phyloP scores from a whole-genome alignment of 2,888 invertebrate genomes.

The Saturnia japonica region DNA sequence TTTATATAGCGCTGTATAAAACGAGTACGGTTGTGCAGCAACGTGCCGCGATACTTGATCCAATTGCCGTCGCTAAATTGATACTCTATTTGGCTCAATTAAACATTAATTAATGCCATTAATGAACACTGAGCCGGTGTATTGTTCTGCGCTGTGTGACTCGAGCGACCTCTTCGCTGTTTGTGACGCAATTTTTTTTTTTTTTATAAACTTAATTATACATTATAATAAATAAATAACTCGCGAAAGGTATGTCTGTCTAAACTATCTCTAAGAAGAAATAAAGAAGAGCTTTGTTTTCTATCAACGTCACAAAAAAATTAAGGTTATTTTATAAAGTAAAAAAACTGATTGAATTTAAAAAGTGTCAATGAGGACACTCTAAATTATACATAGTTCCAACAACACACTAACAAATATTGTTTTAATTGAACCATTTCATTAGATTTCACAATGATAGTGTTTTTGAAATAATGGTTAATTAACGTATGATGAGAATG shows the following conservation, averaged over 20 bases:
- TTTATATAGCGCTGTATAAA: background rate
- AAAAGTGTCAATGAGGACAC: constrained; percentile 13
- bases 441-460: constrained; percentile 57
- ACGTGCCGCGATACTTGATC: constrained; percentile 56
- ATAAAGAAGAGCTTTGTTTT: too few relatives aligned
- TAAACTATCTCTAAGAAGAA: too few relatives aligned
- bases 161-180: constrained; percentile 27
- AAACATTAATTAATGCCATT: constrained; percentile 77
- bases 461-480: constrained; percentile 47
- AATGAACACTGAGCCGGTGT: constrained; percentile 73
- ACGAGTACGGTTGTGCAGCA: constrained; percentile 7
- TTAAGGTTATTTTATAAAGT: background rate
- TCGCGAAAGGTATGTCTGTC: too few relatives aligned
- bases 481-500: constrained; percentile 38
- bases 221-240: too few relatives aligned
- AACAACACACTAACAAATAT: constrained; percentile 32
- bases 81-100: constrained; percentile 80
- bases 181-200: background rate
- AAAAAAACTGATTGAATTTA: background rate
- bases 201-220: background rate
- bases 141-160: constrained; percentile 54
- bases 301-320: too few relatives aligned
- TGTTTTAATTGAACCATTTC: constrained; percentile 61
- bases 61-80: constrained; percentile 78
- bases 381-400: constrained; percentile 9